phyloP scores from a whole-genome alignment of 2,888 invertebrate genomes.

The Pantelozetes paolii region DNA sequence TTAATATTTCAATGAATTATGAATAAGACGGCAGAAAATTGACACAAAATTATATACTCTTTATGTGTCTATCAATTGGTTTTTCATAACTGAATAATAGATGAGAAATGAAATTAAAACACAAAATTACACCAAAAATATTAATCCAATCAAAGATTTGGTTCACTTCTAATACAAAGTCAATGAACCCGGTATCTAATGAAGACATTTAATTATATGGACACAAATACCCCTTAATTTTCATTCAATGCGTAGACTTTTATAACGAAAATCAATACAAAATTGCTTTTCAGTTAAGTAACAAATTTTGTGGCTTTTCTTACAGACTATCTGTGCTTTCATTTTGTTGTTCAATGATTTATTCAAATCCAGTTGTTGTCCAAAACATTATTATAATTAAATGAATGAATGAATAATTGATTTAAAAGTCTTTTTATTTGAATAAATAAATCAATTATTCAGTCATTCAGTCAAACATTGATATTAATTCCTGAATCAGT shows the following conservation, averaged over 20 bases:
- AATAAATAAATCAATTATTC: background rate
- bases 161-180: too few species aligned
- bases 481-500: background rate
- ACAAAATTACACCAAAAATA: background rate
- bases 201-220: too few species aligned
- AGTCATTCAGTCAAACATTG: background rate
- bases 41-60: background rate
- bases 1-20: background rate
- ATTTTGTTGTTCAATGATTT: background rate
- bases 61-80: background rate
- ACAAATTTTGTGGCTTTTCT: background rate
- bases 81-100: background rate
- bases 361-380: background rate
- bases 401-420: background rate
- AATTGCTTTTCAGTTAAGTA: background rate
- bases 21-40: background rate
- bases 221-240: too few species aligned
- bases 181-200: too few species aligned
- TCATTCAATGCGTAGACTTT: too few species aligned
- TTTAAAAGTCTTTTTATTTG: background rate
- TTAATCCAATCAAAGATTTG: background rate
- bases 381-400: constrained; percentile 18
- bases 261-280: too few species aligned
- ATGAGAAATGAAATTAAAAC: background rate
- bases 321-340: background rate